phyloP scores from a whole-genome alignment of 2,113 vertebrate species.

The Baryphthengus martii region DNA sequence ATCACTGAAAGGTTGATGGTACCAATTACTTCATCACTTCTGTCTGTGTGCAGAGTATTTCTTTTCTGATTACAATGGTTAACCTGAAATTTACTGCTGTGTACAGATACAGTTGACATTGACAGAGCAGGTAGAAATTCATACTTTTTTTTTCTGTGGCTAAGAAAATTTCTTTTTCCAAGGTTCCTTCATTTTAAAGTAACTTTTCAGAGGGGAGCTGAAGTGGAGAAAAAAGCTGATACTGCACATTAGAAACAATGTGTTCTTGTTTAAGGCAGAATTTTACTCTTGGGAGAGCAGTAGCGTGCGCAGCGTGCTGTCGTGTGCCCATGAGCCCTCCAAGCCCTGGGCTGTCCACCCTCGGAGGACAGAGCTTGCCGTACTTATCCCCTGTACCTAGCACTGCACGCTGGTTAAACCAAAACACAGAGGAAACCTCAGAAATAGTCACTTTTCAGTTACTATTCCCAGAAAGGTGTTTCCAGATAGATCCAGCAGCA shows the following conservation, averaged over 20 bases:
- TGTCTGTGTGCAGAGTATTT: background rate
- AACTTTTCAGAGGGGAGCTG: background rate
- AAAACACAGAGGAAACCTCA: background rate
- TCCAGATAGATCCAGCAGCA: background rate
- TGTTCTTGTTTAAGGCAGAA: background rate
- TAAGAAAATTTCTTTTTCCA: background rate
- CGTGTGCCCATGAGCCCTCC: background rate
- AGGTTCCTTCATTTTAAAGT: background rate
- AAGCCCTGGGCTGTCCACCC: background rate
- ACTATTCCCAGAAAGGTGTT: background rate
- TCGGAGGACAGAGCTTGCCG: background rate
- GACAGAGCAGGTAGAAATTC: background rate
- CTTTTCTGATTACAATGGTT: background rate
- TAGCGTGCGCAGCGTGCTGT: background rate
- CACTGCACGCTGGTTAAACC: rapidly evolving
- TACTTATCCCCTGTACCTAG: background rate
- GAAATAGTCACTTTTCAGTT: background rate
- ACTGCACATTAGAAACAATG: background rate
- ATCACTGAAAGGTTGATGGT: background rate
- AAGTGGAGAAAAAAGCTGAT: background rate
- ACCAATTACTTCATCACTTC: background rate
- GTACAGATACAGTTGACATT: background rate
- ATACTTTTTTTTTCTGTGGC: background rate
- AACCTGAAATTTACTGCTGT: background rate
- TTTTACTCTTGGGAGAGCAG: background rate